Evolutionary conservation across 2,113 vertebrate genomes (phyloP).

Genomic region (Pungitius pungitius): DNA sequence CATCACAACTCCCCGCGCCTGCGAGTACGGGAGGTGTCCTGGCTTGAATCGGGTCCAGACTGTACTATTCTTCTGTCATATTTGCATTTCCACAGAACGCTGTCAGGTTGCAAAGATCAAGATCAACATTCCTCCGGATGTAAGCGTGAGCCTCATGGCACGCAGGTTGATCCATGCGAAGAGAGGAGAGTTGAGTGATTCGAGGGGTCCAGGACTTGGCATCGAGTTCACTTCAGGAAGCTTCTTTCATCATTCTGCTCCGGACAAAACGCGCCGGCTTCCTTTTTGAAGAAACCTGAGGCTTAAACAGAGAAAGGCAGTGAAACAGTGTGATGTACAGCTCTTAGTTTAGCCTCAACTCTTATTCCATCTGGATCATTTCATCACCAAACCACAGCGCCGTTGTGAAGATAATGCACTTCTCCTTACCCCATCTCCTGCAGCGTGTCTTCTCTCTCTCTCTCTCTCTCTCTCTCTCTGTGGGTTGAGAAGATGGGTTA

Average conservation of each 20-base stretch:
- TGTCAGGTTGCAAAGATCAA: conserved; percentile 47
- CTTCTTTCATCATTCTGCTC: conserved; percentile 18
- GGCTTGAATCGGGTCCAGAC: conserved; percentile 56
- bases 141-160: conserved; percentile 35
- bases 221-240: conserved; percentile 44
- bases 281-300: conserved; percentile 24
- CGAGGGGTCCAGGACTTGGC: conserved; percentile 24
- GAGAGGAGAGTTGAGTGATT: conserved; percentile 25
- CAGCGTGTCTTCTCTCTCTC: conserved; percentile 55
- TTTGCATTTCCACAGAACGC: conserved; percentile 44
- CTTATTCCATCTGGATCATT: conserved; percentile 45
- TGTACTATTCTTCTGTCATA: conserved; percentile 44
- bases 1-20: conserved; percentile 55
- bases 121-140: conserved; percentile 52
- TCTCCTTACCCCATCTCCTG: conserved; percentile 50
- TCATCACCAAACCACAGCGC: conserved; percentile 1
- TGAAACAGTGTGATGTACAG: conserved; percentile 36
- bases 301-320: conserved; percentile 43
- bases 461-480: no score
- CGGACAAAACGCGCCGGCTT: conserved; percentile 6
- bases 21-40: conserved; percentile 60
- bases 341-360: conserved; percentile 49
- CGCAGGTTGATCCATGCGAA: conserved; percentile 55
- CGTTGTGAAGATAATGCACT: conserved; percentile 27
- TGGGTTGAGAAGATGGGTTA: conserved; percentile 63